Evolutionary conservation across 2,113 vertebrate species (phyloP), one percentile per base, ranked within the genome.

Genomic region (Alethe castanea): DNA sequence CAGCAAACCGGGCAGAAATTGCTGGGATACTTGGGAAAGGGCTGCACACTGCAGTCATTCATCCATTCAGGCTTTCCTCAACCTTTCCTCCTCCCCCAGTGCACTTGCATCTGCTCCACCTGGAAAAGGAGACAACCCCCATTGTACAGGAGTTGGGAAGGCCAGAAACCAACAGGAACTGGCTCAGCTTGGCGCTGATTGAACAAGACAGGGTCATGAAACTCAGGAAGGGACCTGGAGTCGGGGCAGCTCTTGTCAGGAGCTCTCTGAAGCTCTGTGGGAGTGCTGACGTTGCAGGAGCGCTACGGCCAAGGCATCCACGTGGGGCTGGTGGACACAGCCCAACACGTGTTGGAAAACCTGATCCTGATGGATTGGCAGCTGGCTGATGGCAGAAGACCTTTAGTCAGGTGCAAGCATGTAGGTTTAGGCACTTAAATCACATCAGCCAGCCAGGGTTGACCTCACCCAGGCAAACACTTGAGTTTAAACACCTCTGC

Each of bases 381-480:
- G 70, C 70, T 69, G 45, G 50, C 42, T 76, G 71, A 69, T 6
- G 31, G 73, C 62, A 25, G 62, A 40, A 69, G 72, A 80, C 24
- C 40, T 45, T 82, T 59, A 50, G 54, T 38, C 38, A 93, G 81
- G 59, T 90, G 70, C 0, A 53, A 26, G 53, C 5, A 8, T n/a
- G 85, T 77, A 59, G 70, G 59, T 92, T 95, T 92, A 88, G 81
- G 92, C 88, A 80, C n/a, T 31, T 14, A 42, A 85, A 93, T 42
- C 74, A 33, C 59, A 42, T 9, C 62, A 76, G 4, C 18, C 71
- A 77, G 79, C 66, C 92, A 94, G 82, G n/a, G 31, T 0, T 96
- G 90, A 90, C 54, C 82, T 93, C 85, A 80, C 31, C 1, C 4
- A 91, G 23, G 48, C 69, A 48, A 70, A 62, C 15, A 4, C 72